phyloP scores from a whole-genome alignment of 2,797 vertebrate genomes.

The Siniperca scherzeri region DNA sequence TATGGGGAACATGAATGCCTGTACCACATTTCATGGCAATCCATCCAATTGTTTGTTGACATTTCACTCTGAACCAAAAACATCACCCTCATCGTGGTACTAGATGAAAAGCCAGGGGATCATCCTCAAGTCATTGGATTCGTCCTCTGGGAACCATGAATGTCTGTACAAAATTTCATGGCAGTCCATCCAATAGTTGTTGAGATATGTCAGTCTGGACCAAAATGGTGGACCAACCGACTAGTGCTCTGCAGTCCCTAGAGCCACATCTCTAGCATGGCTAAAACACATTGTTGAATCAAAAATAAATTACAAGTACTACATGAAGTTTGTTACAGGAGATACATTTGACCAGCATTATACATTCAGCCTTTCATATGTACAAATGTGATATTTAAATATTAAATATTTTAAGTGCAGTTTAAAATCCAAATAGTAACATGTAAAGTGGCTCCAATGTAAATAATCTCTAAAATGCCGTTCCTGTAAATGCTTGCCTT shows the following conservation, averaged over 20 bases:
- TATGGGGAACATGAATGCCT: background rate
- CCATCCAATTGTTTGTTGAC: background rate
- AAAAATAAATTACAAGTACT: background rate
- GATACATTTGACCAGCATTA: background rate
- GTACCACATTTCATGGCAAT: background rate
- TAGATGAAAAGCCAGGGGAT: background rate
- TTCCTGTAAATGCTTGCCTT: background rate
- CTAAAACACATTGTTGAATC: background rate
- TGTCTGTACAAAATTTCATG: background rate
- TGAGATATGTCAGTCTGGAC: background rate
- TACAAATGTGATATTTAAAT: background rate
- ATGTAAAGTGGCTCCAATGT: background rate
- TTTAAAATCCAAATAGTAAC: constrained; percentile 21
- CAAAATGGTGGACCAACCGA: background rate
- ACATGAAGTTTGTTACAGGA: background rate
- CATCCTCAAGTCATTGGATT: too few species aligned
- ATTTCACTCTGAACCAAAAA: background rate
- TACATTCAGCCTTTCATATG: background rate
- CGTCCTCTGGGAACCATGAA: background rate
- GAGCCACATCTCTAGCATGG: too few species aligned
- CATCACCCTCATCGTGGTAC: background rate
- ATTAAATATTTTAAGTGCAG: background rate
- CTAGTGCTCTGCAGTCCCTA: background rate
- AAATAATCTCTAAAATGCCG: background rate
- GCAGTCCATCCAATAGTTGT: background rate